phyloP scores from a whole-genome alignment of 2,888 invertebrate species.

The Drosophila infuscata region DNA sequence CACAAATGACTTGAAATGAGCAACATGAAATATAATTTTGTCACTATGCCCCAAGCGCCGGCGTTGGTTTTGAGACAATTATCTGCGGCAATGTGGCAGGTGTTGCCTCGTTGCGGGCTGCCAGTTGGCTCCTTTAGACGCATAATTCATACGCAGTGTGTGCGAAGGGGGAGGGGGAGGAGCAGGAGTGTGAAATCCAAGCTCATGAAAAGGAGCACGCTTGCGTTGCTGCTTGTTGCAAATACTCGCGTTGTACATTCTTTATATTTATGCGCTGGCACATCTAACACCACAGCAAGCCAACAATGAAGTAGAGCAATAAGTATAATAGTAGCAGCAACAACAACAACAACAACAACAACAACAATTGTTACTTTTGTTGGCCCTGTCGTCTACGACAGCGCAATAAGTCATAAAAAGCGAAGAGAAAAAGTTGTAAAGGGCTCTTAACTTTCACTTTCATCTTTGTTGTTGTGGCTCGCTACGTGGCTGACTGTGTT shows the following conservation, averaged over 20 bases:
- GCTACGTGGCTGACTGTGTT: neutral
- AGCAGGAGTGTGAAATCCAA: constrained; percentile 4
- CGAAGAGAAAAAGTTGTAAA: constrained; percentile 64
- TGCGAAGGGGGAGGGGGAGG: constrained; percentile 8
- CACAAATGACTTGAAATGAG: neutral
- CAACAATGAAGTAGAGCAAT: constrained; percentile 34
- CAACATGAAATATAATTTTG: constrained; percentile 17
- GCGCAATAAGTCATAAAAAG: constrained; percentile 76
- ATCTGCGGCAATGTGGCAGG: constrained; percentile 48
- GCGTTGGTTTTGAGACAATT: constrained; percentile 30
- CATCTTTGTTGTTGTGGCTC: constrained; percentile 57
- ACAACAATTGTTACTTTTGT: constrained; percentile 30
- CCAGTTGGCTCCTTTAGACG: constrained; percentile 27
- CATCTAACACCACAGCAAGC: constrained; percentile 26
- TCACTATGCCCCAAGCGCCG: neutral
- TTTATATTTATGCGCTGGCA: constrained; percentile 71
- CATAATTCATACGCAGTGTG: constrained; percentile 69
- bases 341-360: constrained; percentile 34
- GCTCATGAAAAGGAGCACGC: constrained; percentile 39
- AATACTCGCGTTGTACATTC: constrained; percentile 53
- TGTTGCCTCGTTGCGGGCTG: constrained; percentile 34
- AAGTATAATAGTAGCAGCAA: constrained; percentile 47
- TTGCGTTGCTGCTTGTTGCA: constrained; percentile 34
- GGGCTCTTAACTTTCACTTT: constrained; percentile 81
- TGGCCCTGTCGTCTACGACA: constrained; percentile 57